phyloP scores from a whole-genome alignment of 2,888 invertebrate species.

The Synanthedon tipuliformis region DNA sequence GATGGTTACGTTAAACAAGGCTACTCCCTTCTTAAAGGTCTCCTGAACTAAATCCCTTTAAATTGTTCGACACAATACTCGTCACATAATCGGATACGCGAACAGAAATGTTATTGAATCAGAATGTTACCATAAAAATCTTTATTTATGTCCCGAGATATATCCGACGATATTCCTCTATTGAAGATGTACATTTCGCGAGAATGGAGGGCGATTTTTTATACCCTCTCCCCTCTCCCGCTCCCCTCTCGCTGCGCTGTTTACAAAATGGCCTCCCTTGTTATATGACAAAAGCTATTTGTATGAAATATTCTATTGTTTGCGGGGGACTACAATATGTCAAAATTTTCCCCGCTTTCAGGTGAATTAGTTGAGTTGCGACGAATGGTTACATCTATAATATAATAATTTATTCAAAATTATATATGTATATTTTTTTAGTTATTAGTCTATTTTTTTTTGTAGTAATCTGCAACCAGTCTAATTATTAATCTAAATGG shows the following conservation, averaged over 20 bases:
- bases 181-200: not conserved
- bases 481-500: no score
- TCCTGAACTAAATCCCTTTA: no score
- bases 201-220: slow-evolving; percentile 17
- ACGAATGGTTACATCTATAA: no score
- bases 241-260: slow-evolving; percentile 10
- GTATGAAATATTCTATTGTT: slow-evolving; percentile 46
- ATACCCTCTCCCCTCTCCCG: slow-evolving; percentile 8
- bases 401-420: no score
- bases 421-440: no score
- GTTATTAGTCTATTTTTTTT: no score
- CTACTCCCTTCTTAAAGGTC: no score
- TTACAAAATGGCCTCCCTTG: slow-evolving; percentile 21
- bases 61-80: no score
- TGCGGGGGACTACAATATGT: slow-evolving; percentile 35
- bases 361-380: slow-evolving; percentile 22
- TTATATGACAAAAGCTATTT: slow-evolving; percentile 37
- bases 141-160: not conserved
- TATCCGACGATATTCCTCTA: not conserved
- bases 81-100: not conserved
- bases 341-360: slow-evolving; percentile 37
- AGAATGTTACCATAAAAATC: not conserved
- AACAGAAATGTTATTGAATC: not conserved
- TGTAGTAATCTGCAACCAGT: no score
- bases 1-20: no score